Evolutionary conservation across 2,113 vertebrate genomes (phyloP).

Genomic region (Oxyruncus cristatus): DNA sequence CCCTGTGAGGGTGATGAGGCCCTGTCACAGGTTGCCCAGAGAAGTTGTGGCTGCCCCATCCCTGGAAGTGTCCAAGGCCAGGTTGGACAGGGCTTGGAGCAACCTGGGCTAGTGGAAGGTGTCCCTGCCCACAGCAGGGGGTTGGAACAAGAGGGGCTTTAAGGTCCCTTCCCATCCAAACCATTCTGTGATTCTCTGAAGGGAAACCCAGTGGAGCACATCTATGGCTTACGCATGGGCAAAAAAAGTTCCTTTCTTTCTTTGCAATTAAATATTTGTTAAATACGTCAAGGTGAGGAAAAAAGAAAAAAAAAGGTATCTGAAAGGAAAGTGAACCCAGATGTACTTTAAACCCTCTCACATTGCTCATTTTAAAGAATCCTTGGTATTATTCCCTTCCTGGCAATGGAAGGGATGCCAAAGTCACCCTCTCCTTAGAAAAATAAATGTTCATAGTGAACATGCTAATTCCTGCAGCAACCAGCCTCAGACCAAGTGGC

Average conservation of each 20-base stretch:
- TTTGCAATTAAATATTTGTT: background rate
- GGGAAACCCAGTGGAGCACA: background rate
- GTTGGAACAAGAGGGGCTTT: background rate
- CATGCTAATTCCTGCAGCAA: background rate
- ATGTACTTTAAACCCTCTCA: background rate
- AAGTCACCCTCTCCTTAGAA: background rate
- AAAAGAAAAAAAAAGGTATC: accelerated
- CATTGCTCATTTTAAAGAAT: background rate
- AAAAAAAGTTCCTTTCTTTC: no score
- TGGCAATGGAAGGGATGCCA: background rate
- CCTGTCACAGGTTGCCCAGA: background rate
- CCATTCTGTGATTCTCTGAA: background rate
- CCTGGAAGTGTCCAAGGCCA: background rate
- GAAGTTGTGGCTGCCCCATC: background rate
- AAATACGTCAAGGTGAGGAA: background rate
- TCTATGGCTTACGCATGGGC: background rate
- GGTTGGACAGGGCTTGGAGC: accelerated
- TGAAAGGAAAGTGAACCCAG: background rate
- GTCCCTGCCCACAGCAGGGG: background rate
- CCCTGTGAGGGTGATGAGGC: background rate
- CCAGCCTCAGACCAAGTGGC: background rate
- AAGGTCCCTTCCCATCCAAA: background rate
- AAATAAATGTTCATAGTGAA: background rate
- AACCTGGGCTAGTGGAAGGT: background rate
- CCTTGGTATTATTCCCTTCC: background rate